These are phyloP conservation scores for Pomatorhinus ruficollis DNA, from an alignment of 2,113 vertebrate genomes.

Conservation along the genomic window DNA sequence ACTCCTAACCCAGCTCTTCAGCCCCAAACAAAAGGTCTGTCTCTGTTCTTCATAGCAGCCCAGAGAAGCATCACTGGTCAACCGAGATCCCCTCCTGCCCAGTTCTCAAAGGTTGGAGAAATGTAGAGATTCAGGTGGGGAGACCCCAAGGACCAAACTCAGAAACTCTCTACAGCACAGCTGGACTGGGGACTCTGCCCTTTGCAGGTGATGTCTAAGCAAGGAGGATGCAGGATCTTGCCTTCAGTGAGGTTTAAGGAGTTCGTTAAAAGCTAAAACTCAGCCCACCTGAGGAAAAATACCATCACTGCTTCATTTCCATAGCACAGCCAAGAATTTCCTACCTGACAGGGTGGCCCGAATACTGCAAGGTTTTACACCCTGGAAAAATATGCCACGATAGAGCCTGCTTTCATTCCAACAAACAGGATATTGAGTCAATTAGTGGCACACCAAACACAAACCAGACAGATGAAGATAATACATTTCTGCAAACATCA, in stretches of 20 bases:
- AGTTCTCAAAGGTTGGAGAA: rapidly evolving
- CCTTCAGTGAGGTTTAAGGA: not conserved
- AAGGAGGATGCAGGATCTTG: not conserved
- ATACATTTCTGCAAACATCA: constrained; percentile 65
- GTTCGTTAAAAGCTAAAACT: not conserved
- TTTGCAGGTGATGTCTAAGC: not conserved
- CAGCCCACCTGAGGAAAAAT: constrained; percentile 9
- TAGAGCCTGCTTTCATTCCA: not conserved
- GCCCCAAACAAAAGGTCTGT: not conserved
- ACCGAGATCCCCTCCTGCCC: rapidly evolving
- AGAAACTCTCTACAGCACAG: not conserved
- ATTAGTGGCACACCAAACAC: constrained; percentile 63
- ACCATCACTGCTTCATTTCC: not conserved
- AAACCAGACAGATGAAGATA: constrained; percentile 70
- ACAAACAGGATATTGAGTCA: constrained; percentile 63
- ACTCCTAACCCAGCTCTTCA: not conserved
- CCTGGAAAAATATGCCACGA: not conserved
- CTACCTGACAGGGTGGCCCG: not conserved
- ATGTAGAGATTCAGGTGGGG: not conserved
- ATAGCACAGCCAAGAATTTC: not conserved
- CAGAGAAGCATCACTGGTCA: not conserved
- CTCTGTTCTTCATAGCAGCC: not conserved
- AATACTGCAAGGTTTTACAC: constrained; percentile 32
- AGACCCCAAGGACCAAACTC: not conserved
- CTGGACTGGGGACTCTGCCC: rapidly evolving